Evolutionary conservation across 2,113 vertebrate species (phyloP).

Genomic region (Lophochroa leadbeateri): DNA sequence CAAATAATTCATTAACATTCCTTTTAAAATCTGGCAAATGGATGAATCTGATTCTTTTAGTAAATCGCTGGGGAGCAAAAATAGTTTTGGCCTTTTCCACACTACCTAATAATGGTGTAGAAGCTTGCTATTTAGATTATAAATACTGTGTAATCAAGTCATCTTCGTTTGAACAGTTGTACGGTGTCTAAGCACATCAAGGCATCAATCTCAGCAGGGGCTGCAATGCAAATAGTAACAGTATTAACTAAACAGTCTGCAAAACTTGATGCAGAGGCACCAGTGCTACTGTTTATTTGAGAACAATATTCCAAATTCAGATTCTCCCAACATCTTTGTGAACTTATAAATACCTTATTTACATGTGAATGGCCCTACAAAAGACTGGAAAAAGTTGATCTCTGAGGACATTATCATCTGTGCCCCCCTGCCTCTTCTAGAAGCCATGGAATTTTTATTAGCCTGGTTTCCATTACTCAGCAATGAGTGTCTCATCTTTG

Average conservation of each 20-base stretch:
- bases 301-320: slow-evolving; percentile 41
- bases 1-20: not conserved
- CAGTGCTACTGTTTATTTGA: slow-evolving; percentile 7
- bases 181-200: not conserved
- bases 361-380: slow-evolving; percentile 56
- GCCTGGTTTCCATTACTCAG: slow-evolving; percentile 67
- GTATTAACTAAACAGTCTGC: not conserved
- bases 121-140: not conserved
- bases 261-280: not conserved
- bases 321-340: slow-evolving; percentile 31
- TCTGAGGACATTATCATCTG: not conserved
- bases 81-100: not conserved
- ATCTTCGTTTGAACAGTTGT: not conserved
- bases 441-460: slow-evolving; percentile 70
- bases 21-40: not conserved
- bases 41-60: not conserved
- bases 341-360: slow-evolving; percentile 61
- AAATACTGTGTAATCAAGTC: not conserved
- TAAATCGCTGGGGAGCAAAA: not conserved
- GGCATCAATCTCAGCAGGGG: not conserved
- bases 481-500: slow-evolving; percentile 64
- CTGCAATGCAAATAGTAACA: not conserved
- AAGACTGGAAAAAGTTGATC: slow-evolving; percentile 26
- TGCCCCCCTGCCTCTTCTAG: not conserved
- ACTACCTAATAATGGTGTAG: accelerated